Conservation (phyloP, 2,797 vertebrate species). For the Heteromormyrus szaboi region DNA sequence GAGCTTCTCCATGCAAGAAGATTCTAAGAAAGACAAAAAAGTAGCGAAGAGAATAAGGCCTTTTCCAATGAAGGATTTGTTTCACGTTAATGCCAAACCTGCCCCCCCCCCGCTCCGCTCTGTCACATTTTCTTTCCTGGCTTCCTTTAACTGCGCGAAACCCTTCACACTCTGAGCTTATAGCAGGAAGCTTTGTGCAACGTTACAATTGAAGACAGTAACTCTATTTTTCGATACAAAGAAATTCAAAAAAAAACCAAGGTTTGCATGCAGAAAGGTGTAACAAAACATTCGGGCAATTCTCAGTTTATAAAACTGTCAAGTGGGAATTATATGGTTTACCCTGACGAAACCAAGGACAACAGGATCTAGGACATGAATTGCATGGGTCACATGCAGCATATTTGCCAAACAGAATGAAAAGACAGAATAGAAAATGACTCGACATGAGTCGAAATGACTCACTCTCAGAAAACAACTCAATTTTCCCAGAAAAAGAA, state of each 20-base stretch:
- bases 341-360: constrained; percentile 4
- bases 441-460: neutral
- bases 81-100: neutral
- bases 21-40: constrained; percentile 57
- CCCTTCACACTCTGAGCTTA: neutral
- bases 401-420: neutral
- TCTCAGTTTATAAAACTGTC: constrained; percentile 2
- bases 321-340: constrained; percentile 22
- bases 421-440: neutral
- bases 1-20: constrained; percentile 82
- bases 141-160: neutral
- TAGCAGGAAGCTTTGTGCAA: neutral
- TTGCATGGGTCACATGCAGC: neutral
- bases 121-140: neutral
- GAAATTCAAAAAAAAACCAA: neutral
- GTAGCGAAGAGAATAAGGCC: neutral
- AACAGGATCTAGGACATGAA: constrained; percentile 15
- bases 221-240: constrained; percentile 8
- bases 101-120: neutral
- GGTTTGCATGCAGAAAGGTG: neutral
- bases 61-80: neutral
- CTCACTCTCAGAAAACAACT: neutral
- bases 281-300: constrained; percentile 12
- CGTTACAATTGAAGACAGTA: neutral
- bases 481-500: neutral